Percentiles rank a stretch among this genome's conserved stretches.
Conservation (phyloP, 2,113 vertebrate species). For the Rhombomys opimus region DNA sequence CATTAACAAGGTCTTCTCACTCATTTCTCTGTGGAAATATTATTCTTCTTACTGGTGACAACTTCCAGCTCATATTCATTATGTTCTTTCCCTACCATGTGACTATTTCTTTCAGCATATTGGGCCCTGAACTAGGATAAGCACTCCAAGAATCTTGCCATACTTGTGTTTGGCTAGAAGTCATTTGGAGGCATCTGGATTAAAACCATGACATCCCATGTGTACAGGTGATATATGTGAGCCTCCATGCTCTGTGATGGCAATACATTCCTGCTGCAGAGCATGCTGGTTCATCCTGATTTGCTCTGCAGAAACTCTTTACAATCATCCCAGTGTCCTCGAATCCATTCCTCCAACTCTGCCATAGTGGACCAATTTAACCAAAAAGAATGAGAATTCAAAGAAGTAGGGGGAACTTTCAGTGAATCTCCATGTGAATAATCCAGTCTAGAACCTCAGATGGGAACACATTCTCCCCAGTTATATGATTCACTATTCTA, state of each 20-base stretch:
- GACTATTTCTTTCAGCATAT: conserved; percentile 2
- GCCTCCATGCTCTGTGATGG: not conserved
- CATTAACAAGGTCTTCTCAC: not conserved
- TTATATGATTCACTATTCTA: not conserved
- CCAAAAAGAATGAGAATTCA: conserved; percentile 15
- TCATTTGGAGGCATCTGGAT: not conserved
- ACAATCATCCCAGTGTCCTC: not conserved
- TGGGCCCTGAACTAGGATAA: not conserved
- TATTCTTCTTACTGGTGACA: not conserved
- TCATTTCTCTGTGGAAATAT: not conserved
- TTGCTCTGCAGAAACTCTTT: not conserved
- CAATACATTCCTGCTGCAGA: not conserved
- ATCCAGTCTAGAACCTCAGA: not conserved
- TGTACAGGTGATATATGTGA: not conserved
- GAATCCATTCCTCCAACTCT: not conserved
- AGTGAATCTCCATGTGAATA: not conserved
- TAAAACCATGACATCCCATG: not conserved
- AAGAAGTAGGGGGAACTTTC: not conserved
- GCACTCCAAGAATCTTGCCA: not conserved
- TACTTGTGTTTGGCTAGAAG: not conserved
- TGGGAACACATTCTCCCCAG: not conserved
- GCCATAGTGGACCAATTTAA: not conserved
- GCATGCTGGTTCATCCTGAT: fast-evolving
- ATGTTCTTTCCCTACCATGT: not conserved
- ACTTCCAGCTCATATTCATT: not conserved